A percentile compares a stretch with the other conserved stretches of the same genome.
phyloP scores from a whole-genome alignment of 1,140 invertebrate species.

The Oncopeltus fasciatus region DNA sequence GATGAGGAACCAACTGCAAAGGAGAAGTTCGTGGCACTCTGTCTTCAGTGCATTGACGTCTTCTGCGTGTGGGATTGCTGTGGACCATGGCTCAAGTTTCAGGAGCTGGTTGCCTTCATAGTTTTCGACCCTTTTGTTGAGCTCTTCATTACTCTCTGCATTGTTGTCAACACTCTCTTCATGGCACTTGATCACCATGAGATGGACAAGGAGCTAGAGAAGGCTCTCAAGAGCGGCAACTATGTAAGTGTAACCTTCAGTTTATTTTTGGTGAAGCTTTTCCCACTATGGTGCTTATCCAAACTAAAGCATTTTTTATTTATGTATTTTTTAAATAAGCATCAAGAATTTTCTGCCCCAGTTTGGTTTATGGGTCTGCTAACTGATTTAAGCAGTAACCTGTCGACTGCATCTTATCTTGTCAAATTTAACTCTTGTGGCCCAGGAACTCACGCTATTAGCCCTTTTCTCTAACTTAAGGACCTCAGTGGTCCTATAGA shows the following conservation, averaged over 20 bases:
- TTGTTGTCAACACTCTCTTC: slow-evolving; percentile 93
- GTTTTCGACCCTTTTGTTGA: slow-evolving; percentile 98
- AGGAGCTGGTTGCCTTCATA: slow-evolving; percentile 75
- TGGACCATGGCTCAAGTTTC: slow-evolving; percentile 75
- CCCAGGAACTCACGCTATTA: too few relatives aligned
- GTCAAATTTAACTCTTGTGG: too few relatives aligned
- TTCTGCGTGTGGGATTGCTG: slow-evolving; percentile 97
- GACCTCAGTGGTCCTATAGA: too few relatives aligned
- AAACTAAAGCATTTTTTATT: too few relatives aligned
- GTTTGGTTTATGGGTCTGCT: too few relatives aligned
- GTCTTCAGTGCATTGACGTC: slow-evolving; percentile 70
- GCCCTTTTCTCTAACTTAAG: too few relatives aligned
- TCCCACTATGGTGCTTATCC: too few relatives aligned
- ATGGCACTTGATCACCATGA: slow-evolving; percentile 95
- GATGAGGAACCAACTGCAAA: slow-evolving; percentile 79
- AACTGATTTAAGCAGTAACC: too few relatives aligned
- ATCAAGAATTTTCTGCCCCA: too few relatives aligned
- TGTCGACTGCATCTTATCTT: too few relatives aligned
- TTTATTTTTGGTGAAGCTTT: too few relatives aligned
- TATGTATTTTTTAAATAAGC: too few relatives aligned
- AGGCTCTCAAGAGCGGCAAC: slow-evolving; percentile 77
- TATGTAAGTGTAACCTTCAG: slow-evolving; percentile 62
- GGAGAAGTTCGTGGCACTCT: slow-evolving; percentile 59
- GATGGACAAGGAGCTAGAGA: slow-evolving; percentile 76
- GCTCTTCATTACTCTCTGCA: slow-evolving; percentile 93